A percentile compares a stretch with the other conserved stretches of the same genome.
Conservation (phyloP, 2,888 invertebrate species). For the Cylloceria caligata region DNA sequence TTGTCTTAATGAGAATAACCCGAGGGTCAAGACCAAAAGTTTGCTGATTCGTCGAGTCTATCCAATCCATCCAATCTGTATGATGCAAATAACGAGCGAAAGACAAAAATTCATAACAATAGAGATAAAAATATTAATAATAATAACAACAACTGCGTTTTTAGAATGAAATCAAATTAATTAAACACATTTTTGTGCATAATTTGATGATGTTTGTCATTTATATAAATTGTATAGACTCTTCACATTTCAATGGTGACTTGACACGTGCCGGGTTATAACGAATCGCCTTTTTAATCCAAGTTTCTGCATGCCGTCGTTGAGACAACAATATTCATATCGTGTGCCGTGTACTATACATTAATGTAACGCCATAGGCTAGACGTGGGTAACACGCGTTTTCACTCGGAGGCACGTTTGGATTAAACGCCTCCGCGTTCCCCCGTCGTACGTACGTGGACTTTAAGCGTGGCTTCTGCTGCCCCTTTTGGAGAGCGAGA, state of each 20-base stretch:
- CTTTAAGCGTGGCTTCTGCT: constrained; percentile 19
- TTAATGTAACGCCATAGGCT: constrained; percentile 10
- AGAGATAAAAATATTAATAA: no score
- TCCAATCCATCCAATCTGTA: no score
- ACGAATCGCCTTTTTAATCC: constrained; percentile 54
- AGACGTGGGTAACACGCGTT: constrained; percentile 59
- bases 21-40: no score
- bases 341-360: constrained; percentile 11
- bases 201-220: no score
- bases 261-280: constrained; percentile 47
- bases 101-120: no score
- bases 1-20: no score
- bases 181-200: no score
- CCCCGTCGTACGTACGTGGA: constrained; percentile 30
- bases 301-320: constrained; percentile 38
- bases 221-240: constrained; percentile 52
- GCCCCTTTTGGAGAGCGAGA: neutral
- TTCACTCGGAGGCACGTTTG: constrained; percentile 38
- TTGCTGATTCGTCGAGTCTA: no score
- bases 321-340: constrained; percentile 36
- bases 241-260: constrained; percentile 47
- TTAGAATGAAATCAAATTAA: no score
- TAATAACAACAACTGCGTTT: no score
- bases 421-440: constrained; percentile 61
- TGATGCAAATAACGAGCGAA: no score